Percentiles rank a stretch among this genome's conserved stretches.
These are phyloP conservation scores for Lithophane ornitopus DNA, from an alignment of 2,888 invertebrate genomes.

Conservation along the genomic window DNA sequence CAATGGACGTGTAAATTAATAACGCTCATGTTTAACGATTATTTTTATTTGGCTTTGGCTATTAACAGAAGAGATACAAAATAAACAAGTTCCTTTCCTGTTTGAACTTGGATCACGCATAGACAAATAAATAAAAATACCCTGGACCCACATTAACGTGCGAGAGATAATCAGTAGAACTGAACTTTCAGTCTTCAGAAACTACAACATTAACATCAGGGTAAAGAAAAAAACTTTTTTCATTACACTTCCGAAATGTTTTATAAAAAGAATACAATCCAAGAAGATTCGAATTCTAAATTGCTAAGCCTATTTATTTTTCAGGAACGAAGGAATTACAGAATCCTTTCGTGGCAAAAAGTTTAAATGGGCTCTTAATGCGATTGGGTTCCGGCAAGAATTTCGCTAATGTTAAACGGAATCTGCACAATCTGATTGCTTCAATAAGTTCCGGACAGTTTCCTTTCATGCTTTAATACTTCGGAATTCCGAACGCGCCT, in stretches of 20 bases:
- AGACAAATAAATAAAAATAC: constrained; percentile 34
- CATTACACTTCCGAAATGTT: constrained; percentile 65
- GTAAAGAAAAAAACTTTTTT: constrained; percentile 63
- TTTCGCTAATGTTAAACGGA: constrained; percentile 87
- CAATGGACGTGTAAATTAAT: not conserved
- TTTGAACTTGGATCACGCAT: constrained; percentile 9
- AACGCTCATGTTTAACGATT: not conserved
- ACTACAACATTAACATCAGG: constrained; percentile 55
- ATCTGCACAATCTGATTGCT: constrained; percentile 88
- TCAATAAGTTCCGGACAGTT: constrained; percentile 88
- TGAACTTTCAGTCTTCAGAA: constrained; percentile 37
- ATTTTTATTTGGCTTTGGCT: not conserved
- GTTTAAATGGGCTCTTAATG: constrained; percentile 88
- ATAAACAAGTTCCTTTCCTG: constrained; percentile 7
- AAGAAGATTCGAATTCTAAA: constrained; percentile 69
- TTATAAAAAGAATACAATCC: constrained; percentile 67
- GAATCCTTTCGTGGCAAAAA: constrained; percentile 85
- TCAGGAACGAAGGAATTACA: constrained; percentile 79
- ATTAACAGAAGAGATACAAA: not conserved
- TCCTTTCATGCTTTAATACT: constrained; percentile 86
- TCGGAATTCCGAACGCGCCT: constrained; percentile 79
- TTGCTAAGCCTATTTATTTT: constrained; percentile 82
- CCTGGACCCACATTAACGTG: constrained; percentile 44
- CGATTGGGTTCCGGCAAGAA: constrained; percentile 87
- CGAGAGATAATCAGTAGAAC: constrained; percentile 47